A percentile compares a stretch with the other conserved stretches of the same genome.
phyloP scores from a whole-genome alignment of 2,113 vertebrate species.

The Circaetus cinerascens region DNA sequence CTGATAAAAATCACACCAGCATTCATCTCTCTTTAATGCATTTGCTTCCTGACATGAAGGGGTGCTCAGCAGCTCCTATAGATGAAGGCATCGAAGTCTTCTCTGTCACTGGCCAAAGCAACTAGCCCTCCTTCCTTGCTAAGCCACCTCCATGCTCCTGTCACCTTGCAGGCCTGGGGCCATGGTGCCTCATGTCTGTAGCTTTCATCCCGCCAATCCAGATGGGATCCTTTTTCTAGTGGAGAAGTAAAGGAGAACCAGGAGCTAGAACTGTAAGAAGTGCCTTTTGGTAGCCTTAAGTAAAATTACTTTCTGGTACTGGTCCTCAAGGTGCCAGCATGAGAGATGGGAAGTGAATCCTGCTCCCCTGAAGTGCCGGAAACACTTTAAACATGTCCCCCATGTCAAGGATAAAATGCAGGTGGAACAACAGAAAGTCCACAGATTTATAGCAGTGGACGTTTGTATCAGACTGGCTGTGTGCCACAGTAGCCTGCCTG shows the following conservation, averaged over 20 bases:
- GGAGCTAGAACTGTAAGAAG: not conserved
- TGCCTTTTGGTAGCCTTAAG: not conserved
- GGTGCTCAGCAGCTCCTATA: slow-evolving; percentile 10
- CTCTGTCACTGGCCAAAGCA: slow-evolving; percentile 52
- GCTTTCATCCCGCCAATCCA: slow-evolving; percentile 12
- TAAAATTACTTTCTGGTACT: not conserved
- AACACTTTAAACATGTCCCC: not conserved
- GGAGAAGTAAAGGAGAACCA: slow-evolving; percentile 49
- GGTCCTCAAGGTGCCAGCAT: not conserved
- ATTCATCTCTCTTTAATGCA: not conserved
- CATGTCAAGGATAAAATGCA: not conserved
- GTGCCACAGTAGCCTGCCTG: not conserved
- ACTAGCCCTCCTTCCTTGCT: not conserved
- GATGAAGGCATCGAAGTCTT: slow-evolving; percentile 31
- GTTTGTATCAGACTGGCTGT: not conserved
- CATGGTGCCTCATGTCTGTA: not conserved
- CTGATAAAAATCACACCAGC: not conserved
- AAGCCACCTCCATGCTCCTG: not conserved
- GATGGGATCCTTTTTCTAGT: slow-evolving; percentile 2
- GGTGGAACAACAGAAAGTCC: not conserved
- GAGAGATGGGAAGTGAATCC: not conserved
- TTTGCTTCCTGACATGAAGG: not conserved
- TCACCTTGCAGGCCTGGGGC: not conserved
- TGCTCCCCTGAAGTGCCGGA: not conserved
- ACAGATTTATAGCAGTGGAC: not conserved